Conservation (phyloP, 2,888 invertebrate genomes). For the Idaea dimidiata region DNA sequence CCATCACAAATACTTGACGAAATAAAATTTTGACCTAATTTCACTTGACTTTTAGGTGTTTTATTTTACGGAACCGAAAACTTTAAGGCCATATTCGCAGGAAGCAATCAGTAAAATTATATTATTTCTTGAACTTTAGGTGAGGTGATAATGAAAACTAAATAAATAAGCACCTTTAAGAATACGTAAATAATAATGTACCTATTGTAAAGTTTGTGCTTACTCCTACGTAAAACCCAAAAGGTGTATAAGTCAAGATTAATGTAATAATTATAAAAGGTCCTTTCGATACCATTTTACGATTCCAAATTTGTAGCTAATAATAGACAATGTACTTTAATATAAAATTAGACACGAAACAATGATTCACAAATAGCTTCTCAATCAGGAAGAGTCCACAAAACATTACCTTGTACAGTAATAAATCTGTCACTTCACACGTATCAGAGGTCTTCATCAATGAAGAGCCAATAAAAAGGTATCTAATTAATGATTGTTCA, state of each 20-base stretch:
- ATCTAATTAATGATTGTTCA: constrained; percentile 74
- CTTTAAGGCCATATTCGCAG: constrained; percentile 19
- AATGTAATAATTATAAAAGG: background rate
- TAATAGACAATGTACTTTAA: background rate
- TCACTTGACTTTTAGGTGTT: constrained; percentile 20
- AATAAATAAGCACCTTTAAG: background rate
- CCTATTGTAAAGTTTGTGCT: background rate
- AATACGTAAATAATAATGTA: constrained; percentile 1
- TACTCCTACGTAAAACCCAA: background rate
- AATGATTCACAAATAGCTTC: constrained; percentile 43
- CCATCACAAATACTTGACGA: background rate
- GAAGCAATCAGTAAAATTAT: constrained; percentile 25
- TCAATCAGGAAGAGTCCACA: constrained; percentile 57
- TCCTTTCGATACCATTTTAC: background rate
- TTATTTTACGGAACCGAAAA: constrained; percentile 18
- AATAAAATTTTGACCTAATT: constrained; percentile 25
- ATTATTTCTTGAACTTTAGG: constrained; percentile 20
- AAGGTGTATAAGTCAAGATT: background rate
- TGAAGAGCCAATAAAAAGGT: constrained; percentile 66
- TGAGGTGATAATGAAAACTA: constrained; percentile 1
- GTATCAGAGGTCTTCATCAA: constrained; percentile 63
- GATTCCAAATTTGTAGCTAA: background rate
- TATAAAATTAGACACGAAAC: constrained; percentile 42
- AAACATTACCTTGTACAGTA: constrained; percentile 63
- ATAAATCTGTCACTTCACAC: constrained; percentile 72